These are phyloP conservation scores for Tipula helvola DNA, from an alignment of 2,888 invertebrate genomes.

Conservation along the genomic window DNA sequence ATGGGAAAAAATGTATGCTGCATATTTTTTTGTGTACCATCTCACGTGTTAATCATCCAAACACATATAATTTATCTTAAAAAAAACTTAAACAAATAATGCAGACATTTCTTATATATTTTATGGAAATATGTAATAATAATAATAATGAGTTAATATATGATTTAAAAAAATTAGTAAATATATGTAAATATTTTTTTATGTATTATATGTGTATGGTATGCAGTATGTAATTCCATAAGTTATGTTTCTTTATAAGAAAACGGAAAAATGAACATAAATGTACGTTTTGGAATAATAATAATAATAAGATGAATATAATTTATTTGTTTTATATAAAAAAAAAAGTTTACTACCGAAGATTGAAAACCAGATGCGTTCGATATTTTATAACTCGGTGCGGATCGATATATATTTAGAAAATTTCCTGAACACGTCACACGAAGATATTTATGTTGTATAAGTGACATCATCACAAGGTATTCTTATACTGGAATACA, in stretches of 20 bases:
- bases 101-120: neutral
- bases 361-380: neutral
- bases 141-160: neutral
- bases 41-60: neutral
- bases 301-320: neutral
- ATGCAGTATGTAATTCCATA: neutral
- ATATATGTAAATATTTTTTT: neutral
- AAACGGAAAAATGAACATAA: neutral
- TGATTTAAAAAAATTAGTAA: constrained; percentile 4
- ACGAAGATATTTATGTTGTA: neutral
- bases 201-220: neutral
- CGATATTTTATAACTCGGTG: neutral
- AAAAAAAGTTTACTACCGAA: neutral
- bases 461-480: neutral
- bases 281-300: neutral
- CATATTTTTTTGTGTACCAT: neutral
- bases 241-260: neutral
- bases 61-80: neutral
- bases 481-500: neutral
- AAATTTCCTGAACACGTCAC: neutral
- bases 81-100: neutral
- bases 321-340: neutral
- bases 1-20: neutral
- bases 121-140: neutral
- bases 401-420: neutral